A percentile compares a stretch with the other conserved stretches of the same genome.
phyloP scores from a whole-genome alignment of 2,113 vertebrate genomes.

The Zosterops pallidus region DNA sequence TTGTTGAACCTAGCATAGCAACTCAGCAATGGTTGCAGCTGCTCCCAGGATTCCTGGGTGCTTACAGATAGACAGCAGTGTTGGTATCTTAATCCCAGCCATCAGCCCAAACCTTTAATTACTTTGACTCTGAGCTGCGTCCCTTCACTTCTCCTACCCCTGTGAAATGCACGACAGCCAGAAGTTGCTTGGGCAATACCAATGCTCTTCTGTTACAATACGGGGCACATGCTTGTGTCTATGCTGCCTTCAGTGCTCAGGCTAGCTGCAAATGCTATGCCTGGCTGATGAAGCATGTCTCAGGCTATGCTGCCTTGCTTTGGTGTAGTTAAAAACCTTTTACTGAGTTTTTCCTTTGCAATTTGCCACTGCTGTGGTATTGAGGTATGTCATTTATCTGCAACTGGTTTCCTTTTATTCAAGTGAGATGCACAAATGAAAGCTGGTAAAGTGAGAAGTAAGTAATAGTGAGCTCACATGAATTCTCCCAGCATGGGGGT shows the following conservation, averaged over 20 bases:
- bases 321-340: background rate
- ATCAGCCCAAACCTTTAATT: background rate
- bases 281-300: background rate
- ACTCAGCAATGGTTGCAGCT: background rate
- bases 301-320: background rate
- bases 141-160: background rate
- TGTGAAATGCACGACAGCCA: fast-evolving
- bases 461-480: background rate
- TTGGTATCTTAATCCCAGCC: background rate
- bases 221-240: fast-evolving
- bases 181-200: background rate
- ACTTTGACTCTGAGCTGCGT: background rate
- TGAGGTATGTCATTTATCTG: background rate
- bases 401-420: slow-evolving; percentile 10
- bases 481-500: background rate
- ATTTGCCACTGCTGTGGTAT: background rate
- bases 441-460: background rate
- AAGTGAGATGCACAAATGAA: slow-evolving; percentile 1
- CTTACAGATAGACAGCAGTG: background rate
- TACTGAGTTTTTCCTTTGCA: background rate
- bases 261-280: background rate
- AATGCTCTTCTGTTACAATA: background rate
- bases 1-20: background rate
- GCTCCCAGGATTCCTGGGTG: background rate
- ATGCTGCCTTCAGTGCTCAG: background rate